Evolutionary conservation across 2,797 vertebrate genomes (phyloP).

Genomic region (Ateles fusciceps): DNA sequence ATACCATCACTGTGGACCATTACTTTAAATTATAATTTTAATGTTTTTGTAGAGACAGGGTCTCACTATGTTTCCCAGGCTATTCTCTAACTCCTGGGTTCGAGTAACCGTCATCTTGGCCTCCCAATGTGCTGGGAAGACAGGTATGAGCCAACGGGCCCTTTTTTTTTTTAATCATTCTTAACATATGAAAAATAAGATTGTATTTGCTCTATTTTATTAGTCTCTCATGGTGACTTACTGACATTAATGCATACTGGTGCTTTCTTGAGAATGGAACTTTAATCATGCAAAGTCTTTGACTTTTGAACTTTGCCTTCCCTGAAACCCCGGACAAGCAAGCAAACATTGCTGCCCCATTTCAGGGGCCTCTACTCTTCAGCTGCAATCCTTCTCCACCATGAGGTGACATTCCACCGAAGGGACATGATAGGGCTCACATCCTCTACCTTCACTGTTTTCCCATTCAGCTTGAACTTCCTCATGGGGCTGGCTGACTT

Average conservation of each 20-base stretch:
- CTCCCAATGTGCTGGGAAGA: background rate
- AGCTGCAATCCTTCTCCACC: background rate
- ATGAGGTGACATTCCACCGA: background rate
- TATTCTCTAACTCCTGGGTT: background rate
- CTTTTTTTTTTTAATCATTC: background rate
- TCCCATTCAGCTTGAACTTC: background rate
- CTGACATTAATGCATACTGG: background rate
- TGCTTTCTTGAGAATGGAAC: background rate
- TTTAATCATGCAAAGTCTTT: background rate
- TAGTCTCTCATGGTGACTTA: background rate
- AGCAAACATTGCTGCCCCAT: background rate
- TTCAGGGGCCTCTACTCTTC: background rate
- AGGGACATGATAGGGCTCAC: fast-evolving
- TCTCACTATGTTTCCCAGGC: background rate
- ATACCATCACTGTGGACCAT: background rate
- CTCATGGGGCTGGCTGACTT: no score
- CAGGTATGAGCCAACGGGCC: background rate
- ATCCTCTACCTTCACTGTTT: background rate
- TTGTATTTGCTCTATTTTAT: background rate
- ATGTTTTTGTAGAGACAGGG: background rate
- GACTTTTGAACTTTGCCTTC: background rate
- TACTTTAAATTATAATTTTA: background rate
- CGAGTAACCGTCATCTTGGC: background rate
- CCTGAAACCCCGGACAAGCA: fast-evolving
- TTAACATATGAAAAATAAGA: background rate